Conservation (phyloP, 2,113 vertebrate species). For the Laticauda colubrina region DNA sequence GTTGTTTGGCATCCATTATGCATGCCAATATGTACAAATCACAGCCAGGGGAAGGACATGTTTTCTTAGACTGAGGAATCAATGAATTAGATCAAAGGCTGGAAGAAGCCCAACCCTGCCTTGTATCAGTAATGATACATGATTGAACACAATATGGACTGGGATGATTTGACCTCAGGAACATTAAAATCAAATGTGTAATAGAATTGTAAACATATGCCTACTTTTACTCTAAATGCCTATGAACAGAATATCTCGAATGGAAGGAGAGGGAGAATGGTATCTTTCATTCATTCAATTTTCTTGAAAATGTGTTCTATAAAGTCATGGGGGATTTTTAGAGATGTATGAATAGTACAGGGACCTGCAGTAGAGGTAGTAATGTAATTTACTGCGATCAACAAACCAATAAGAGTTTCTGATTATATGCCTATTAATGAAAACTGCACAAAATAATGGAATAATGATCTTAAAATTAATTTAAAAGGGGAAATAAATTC, state of each 20-base stretch:
- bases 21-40: background rate
- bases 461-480: background rate
- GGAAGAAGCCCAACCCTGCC: background rate
- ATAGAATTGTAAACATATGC: background rate
- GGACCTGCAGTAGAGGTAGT: background rate
- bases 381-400: background rate
- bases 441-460: background rate
- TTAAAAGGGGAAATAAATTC: background rate
- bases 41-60: background rate
- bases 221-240: background rate
- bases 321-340: background rate
- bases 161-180: background rate
- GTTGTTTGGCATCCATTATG: background rate
- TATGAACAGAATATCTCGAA: background rate
- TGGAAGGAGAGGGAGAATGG: background rate
- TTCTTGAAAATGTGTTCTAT: background rate
- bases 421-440: background rate
- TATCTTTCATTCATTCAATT: background rate
- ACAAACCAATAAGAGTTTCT: background rate
- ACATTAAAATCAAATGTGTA: background rate
- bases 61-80: background rate
- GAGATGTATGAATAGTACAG: background rate
- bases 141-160: background rate
- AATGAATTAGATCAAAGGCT: background rate
- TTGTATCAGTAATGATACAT: background rate